These are phyloP conservation scores for Ailurus styani DNA, from an alignment of 2,113 vertebrate species.

Conservation along the genomic window DNA sequence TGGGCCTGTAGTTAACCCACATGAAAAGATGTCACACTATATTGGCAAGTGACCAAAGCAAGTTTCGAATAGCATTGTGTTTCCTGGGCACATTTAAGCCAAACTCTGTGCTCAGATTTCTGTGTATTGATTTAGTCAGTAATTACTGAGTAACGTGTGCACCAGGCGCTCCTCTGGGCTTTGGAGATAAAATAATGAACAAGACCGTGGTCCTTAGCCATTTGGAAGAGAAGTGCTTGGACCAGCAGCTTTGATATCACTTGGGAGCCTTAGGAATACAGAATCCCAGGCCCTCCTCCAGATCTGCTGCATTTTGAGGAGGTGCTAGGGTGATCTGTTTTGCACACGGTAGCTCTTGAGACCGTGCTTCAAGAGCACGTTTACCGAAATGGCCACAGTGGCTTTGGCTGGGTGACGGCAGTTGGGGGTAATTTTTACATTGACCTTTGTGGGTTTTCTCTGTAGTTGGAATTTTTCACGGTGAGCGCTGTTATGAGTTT, in stretches of 20 bases:
- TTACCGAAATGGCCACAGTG: neutral
- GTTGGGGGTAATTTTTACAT: neutral
- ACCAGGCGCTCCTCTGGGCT: neutral
- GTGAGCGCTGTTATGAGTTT: neutral
- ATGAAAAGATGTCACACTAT: neutral
- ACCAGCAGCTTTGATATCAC: neutral
- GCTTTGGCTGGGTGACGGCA: neutral
- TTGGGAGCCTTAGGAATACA: neutral
- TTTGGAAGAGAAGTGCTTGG: neutral
- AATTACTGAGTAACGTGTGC: neutral
- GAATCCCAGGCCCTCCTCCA: neutral
- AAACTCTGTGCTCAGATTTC: neutral
- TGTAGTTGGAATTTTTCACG: neutral
- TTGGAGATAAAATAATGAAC: too few relatives aligned
- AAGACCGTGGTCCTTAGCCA: neutral
- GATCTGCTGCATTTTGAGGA: neutral
- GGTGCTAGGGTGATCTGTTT: neutral
- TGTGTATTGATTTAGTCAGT: neutral
- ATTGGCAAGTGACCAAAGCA: neutral
- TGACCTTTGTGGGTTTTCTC: neutral
- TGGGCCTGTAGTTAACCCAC: neutral
- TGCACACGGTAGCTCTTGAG: neutral
- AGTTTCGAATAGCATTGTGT: neutral
- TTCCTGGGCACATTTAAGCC: neutral
- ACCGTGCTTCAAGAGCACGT: accelerated